Base-by-base conservation (phyloP, 2,113 vertebrate genomes). In the Strix uralensis region DNA sequence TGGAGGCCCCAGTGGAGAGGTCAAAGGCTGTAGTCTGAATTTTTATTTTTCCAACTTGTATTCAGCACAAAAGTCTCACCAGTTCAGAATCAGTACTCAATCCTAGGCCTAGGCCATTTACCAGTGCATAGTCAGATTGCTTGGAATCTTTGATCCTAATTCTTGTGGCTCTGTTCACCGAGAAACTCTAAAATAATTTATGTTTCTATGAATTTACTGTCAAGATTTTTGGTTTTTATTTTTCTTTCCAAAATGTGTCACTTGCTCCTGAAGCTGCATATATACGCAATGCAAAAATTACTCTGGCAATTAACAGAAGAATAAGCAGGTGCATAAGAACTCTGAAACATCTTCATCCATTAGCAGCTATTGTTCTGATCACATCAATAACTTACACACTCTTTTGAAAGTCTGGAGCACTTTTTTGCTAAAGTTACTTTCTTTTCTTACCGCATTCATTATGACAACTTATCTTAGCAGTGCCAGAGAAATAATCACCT, bases 341-440 rank as follows among this genome's bases (percentile, higher is more conserved):
- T 86, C 46, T 90, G 81, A 92, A 95, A 92, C 23, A 46, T 90
- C 57, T 95, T 96, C 27, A 95, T 94, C 91, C 65, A 78, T 96
- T 97, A 97, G 67, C 74, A 96, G 29, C 72, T 96, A 95, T 84
- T 89, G 87, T 97, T 95, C 63, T 85, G 70, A 96, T 96, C 89
- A 85, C 61, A 97, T 78, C 87, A 96, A 86, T 96, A 96, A 88
- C 59, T 55, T 81, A 87, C 38, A 94, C 46, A 44, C 86, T 51
- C 70, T 92, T 97, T 90, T 96, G 90, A 97, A 97, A 96, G 75
- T 86, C 79, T 94, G 93, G 44, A 96, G 88, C 44, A 62, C 19
- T 84, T 86, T 86, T 80, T 96, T 91, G 83, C 80, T 96, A 83
- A 96, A 96, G 88, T 93, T 96, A 58, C 49, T n/a, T 52, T 23